Base-by-base conservation (phyloP, 2,888 invertebrate genomes). In the Drosophila recens region DNA sequence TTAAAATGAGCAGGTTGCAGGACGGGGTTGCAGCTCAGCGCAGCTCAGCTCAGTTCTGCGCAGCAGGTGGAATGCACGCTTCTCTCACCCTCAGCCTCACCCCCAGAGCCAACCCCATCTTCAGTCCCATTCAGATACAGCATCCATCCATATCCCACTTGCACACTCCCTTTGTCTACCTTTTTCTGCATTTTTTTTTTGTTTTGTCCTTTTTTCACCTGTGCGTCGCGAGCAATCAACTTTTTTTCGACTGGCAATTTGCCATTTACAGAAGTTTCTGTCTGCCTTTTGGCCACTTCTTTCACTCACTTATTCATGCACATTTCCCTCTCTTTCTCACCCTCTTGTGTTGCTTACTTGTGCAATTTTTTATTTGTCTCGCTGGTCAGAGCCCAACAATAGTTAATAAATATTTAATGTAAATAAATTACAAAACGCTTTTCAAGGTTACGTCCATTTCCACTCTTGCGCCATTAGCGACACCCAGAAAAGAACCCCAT, bases 391-490 rank as follows among this genome's bases (percentile, higher is more conserved):
- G 27, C 67, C 66, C 66, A 73, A 78, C 84, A 87, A 83, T 86
- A 74, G 75, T 84, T 70, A 72, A 67, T 85, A 77, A 85, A 85
- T 85, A 79, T 75, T 85, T 85, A 79, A 85, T 89, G 88, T 46
- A 85, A 85, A 89, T 85, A 85, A 85, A 89, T 87, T 87, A 79
- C 75, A 72, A 85, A 89, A 79, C 70, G 71, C 72, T 87, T 85
- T 85, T 89, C 85, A 85, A 85, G 85, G 85, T 89, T 85, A 74
- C 72, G 66, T 54, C 67, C 68, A 71, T 45, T 63, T 64, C 65
- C 62, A 67, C 65, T 42, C 42, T 42, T 40, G 23, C 62, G 34
- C 63, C 56, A 78, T 79, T 69, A 67, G 61, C 20, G 38, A 27
- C 66, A 45, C 15, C 59, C 61, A 9, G 23, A 53, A 48, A 33